A percentile compares a stretch with the other conserved stretches of the same genome.
Conservation (phyloP, 2,888 invertebrate genomes). For the Synergus japonicus region DNA sequence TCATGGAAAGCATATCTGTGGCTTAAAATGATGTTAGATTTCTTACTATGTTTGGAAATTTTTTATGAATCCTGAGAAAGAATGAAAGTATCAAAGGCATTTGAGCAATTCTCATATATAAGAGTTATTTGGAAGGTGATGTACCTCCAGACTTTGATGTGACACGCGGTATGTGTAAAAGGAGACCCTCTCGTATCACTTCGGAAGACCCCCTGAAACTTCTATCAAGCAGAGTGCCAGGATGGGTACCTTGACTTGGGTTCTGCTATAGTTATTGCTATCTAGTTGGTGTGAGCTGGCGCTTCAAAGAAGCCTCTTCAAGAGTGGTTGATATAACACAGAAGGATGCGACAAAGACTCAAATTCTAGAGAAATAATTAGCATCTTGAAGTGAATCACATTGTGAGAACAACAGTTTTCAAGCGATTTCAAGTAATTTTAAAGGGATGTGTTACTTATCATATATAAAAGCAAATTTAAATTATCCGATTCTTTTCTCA, state of each 20-base stretch:
- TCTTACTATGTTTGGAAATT: not conserved
- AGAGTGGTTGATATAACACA: conserved; percentile 19
- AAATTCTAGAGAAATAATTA: conserved; percentile 28
- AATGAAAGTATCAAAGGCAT: not conserved
- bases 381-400: not conserved
- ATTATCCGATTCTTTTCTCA: no score
- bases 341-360: conserved; percentile 1
- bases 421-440: not conserved
- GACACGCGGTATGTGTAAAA: conserved; percentile 28
- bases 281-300: not conserved
- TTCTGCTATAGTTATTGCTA: conserved; percentile 55
- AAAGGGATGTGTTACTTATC: not conserved
- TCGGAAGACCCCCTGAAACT: conserved; percentile 57
- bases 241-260: conserved; percentile 62
- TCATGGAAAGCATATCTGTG: not conserved
- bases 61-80: not conserved
- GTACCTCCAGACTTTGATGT: conserved; percentile 3
- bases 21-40: not conserved
- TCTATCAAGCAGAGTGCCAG: conserved; percentile 60
- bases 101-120: conserved; percentile 7
- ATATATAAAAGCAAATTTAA: no score
- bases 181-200: conserved; percentile 48
- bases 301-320: conserved; percentile 53
- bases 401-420: no score
- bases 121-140: conserved; percentile 32